Conservation (phyloP, 2,888 invertebrate genomes). For the Melanchra persicariae region DNA sequence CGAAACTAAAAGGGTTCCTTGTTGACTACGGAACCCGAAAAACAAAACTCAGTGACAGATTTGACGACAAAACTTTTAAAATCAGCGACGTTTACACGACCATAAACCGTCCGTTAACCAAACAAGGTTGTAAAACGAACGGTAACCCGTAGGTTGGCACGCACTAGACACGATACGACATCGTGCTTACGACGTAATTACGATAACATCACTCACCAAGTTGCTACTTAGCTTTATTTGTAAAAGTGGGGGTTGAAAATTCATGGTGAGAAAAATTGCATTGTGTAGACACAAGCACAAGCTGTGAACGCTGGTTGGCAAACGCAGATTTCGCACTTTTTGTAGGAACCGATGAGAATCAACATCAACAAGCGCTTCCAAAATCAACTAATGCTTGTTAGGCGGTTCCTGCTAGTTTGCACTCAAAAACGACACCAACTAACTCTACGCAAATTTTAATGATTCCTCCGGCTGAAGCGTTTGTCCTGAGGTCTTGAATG, state of each 20-base stretch:
- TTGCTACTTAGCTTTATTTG: slow-evolving; percentile 41
- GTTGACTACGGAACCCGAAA: too few species aligned
- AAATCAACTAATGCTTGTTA: too few species aligned
- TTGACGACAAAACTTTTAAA: slow-evolving; percentile 53
- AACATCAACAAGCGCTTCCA: too few species aligned
- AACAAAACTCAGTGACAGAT: slow-evolving; percentile 10
- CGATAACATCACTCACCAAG: slow-evolving; percentile 37
- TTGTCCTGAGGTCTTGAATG: too few species aligned
- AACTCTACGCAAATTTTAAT: too few species aligned
- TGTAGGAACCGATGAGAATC: too few species aligned
- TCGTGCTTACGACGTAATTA: slow-evolving; percentile 35
- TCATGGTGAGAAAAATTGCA: neutral
- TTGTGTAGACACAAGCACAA: too few species aligned
- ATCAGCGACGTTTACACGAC: slow-evolving; percentile 41
- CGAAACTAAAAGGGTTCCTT: too few species aligned
- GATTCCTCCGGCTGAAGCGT: too few species aligned
- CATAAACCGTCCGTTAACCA: slow-evolving; percentile 42
- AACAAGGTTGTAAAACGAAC: slow-evolving; percentile 49
- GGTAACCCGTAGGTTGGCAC: slow-evolving; percentile 29
- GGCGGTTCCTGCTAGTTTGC: too few species aligned
- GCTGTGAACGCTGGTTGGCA: too few species aligned
- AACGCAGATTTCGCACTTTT: neutral
- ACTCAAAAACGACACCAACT: too few species aligned
- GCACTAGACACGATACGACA: slow-evolving; percentile 29
- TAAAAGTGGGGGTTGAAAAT: neutral